Evolutionary conservation across 1,140 invertebrate species (phyloP).

Genomic region (Bombus ignitus): DNA sequence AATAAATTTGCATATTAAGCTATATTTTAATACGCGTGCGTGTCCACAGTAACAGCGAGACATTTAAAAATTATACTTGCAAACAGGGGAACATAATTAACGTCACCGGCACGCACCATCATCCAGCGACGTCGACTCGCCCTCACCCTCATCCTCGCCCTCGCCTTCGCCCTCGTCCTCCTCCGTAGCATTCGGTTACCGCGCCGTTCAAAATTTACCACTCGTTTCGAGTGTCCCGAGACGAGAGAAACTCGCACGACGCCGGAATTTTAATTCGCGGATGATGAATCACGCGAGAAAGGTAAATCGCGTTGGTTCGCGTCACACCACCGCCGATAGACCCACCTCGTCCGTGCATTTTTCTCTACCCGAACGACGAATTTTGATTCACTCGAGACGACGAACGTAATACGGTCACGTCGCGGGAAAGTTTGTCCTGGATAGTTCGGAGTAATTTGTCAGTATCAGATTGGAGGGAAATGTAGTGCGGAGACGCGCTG

Average conservation of each 20-base stretch:
- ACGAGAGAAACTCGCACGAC: not conserved
- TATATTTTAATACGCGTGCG: constrained; percentile 72
- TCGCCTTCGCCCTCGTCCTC: not conserved
- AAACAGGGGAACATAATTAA: constrained; percentile 73
- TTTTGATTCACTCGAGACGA: constrained; percentile 28
- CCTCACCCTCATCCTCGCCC: not conserved
- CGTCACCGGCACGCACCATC: constrained; percentile 75
- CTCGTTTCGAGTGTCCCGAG: not conserved
- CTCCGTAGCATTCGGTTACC: not conserved
- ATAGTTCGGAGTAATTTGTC: constrained; percentile 27
- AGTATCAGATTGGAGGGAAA: constrained; percentile 14
- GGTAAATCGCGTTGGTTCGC: not conserved
- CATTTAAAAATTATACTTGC: constrained; percentile 78
- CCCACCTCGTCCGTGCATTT: not conserved
- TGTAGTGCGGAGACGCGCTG: not conserved
- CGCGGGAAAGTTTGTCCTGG: constrained; percentile 18
- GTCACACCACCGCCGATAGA: not conserved
- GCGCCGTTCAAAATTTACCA: constrained; percentile 30
- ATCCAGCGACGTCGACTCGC: constrained; percentile 31
- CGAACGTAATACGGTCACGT: constrained; percentile 35
- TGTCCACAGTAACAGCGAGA: constrained; percentile 68
- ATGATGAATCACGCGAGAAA: constrained; percentile 12
- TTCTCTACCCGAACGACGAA: constrained; percentile 15
- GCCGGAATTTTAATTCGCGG: constrained; percentile 34
- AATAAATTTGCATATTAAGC: constrained; percentile 75